These are phyloP conservation scores for Lepisosteus osseus DNA, from an alignment of 2,113 vertebrate genomes.

Conservation along the genomic window DNA sequence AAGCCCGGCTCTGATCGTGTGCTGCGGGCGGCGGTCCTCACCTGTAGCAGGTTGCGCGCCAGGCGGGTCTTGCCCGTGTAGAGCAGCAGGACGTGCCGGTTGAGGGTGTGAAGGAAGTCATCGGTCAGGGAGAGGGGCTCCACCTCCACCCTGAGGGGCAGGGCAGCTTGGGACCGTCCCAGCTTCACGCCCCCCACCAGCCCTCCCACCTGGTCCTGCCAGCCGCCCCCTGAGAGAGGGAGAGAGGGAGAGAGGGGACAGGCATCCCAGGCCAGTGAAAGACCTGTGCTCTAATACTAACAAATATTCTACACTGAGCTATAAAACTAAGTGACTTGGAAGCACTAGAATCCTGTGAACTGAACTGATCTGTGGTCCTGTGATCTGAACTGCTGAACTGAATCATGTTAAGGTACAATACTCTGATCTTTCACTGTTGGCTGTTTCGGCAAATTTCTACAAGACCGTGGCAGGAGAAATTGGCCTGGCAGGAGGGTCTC, in stretches of 20 bases:
- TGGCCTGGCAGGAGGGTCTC: too few relatives aligned
- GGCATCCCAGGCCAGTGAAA: neutral
- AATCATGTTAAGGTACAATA: too few relatives aligned
- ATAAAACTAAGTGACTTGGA: neutral
- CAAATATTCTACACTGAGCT: neutral
- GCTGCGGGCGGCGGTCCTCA: slow-evolving; percentile 31
- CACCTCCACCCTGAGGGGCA: slow-evolving; percentile 83
- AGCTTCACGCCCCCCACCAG: slow-evolving; percentile 85
- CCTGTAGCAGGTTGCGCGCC: slow-evolving; percentile 93
- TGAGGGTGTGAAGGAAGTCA: slow-evolving; percentile 70
- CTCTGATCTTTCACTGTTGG: too few relatives aligned
- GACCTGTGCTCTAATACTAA: neutral
- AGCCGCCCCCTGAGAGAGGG: slow-evolving; percentile 78
- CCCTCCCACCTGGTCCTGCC: slow-evolving; percentile 96
- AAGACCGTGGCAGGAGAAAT: too few relatives aligned
- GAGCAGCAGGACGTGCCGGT: slow-evolving; percentile 82
- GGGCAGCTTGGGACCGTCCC: slow-evolving; percentile 70
- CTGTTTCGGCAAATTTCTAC: too few relatives aligned
- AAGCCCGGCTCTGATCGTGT: too few relatives aligned
- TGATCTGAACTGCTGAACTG: too few relatives aligned
- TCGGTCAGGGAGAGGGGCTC: slow-evolving; percentile 64
- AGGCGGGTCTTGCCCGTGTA: slow-evolving; percentile 94
- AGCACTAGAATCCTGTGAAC: too few relatives aligned
- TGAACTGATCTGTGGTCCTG: neutral
- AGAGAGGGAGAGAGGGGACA: neutral